Conservation (phyloP, 2,888 invertebrate species). For the Entomobrya proxima region DNA sequence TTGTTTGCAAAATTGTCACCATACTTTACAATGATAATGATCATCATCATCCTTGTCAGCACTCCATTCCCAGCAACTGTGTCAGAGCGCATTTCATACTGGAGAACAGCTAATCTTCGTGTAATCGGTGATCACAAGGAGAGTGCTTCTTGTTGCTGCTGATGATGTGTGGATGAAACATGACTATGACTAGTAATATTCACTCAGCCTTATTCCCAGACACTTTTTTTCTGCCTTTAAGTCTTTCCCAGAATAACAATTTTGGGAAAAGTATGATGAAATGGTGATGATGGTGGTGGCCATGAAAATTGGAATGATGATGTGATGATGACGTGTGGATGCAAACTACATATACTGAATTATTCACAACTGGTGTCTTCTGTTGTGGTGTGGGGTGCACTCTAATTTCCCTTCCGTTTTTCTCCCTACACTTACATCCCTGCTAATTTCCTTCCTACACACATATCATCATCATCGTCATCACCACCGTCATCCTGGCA, state of each 20-base stretch:
- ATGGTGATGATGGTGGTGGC: neutral
- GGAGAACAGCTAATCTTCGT: neutral
- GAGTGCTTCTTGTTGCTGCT: neutral
- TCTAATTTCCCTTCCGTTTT: neutral
- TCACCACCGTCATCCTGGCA: too few species aligned
- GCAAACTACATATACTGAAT: neutral
- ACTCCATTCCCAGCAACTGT: neutral
- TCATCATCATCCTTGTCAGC: neutral
- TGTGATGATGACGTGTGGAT: neutral
- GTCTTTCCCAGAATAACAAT: too few species aligned
- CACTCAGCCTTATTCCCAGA: neutral
- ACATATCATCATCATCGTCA: too few species aligned
- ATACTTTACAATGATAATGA: neutral
- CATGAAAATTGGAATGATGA: too few species aligned
- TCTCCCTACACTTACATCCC: neutral
- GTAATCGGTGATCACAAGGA: neutral
- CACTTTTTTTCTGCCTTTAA: too few species aligned
- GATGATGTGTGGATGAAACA: neutral
- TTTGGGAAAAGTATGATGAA: neutral
- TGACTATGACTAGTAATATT: neutral
- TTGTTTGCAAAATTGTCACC: too few species aligned
- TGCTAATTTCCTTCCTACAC: neutral
- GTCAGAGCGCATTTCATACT: too few species aligned
- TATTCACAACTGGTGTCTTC: neutral
- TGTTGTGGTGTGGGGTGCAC: neutral